These are phyloP conservation scores for Agriopis leucophaearia DNA, from an alignment of 2,888 invertebrate species.

Conservation along the genomic window DNA sequence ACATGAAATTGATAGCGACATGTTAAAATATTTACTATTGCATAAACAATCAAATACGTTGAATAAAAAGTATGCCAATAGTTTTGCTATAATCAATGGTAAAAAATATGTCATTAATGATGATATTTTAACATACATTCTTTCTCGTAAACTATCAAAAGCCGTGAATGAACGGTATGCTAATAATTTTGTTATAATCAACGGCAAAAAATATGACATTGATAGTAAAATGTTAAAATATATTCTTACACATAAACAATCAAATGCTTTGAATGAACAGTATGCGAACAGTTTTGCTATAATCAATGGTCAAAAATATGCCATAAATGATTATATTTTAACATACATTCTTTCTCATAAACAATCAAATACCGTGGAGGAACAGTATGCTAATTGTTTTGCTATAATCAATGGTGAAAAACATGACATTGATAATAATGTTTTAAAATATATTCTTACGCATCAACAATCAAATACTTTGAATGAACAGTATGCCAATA, in stretches of 20 bases:
- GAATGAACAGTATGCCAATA: not conserved
- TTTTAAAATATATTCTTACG: not conserved
- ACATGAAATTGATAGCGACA: not conserved
- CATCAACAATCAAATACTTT: not conserved
- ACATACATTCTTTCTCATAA: not conserved
- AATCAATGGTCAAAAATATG: slow-evolving; percentile 1
- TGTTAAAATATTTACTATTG: not conserved
- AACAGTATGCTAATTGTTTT: not conserved
- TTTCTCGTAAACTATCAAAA: not conserved
- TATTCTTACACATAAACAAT: not conserved
- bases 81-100: not conserved
- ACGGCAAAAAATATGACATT: not conserved
- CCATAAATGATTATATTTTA: not conserved
- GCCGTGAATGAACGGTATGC: not conserved
- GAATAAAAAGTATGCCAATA: not conserved
- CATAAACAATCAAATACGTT: not conserved
- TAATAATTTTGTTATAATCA: not conserved
- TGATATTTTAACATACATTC: not conserved
- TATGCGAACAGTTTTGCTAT: not conserved
- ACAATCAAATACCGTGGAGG: not conserved
- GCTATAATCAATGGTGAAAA: not conserved
- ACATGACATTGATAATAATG: not conserved
- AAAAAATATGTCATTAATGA: not conserved
- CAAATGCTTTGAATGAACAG: not conserved
- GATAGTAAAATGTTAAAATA: not conserved